Percentiles rank a stretch among this genome's conserved stretches.
Conservation (phyloP, 2,888 invertebrate species). For the Alcis repandata region DNA sequence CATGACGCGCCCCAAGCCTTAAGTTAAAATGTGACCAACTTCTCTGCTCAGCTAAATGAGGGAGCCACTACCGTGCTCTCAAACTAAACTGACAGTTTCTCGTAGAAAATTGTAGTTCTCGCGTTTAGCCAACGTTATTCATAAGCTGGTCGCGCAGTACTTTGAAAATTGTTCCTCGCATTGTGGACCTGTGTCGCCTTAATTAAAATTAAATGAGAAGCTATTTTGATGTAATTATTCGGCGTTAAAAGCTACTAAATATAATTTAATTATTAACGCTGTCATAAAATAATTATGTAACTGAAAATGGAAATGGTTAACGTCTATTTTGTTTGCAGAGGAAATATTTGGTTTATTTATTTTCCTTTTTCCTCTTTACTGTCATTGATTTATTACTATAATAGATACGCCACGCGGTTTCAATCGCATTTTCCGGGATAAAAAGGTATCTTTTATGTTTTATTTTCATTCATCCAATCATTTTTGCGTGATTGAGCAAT, state of each 20-base stretch:
- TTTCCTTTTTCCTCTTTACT: not conserved
- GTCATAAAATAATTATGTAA: not conserved
- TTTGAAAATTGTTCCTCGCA: slow-evolving; percentile 21
- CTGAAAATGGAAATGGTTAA: slow-evolving; percentile 11
- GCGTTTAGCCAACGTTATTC: not conserved
- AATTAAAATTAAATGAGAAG: slow-evolving; percentile 32
- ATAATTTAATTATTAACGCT: slow-evolving; percentile 1
- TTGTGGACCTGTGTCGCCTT: slow-evolving; percentile 18
- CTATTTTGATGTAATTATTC: slow-evolving; percentile 20
- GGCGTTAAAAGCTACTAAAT: slow-evolving; percentile 22
- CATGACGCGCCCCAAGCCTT: not conserved
- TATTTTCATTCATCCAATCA: no score
- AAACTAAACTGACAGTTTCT: not conserved
- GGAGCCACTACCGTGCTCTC: not conserved
- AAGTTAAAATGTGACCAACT: not conserved
- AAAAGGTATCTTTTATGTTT: no score
- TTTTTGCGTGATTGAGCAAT: no score
- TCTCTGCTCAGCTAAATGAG: not conserved
- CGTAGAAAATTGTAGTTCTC: not conserved
- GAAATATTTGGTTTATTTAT: not conserved
- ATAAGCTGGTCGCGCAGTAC: not conserved
- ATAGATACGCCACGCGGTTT: no score
- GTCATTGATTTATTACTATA: not conserved
- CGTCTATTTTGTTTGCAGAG: not conserved
- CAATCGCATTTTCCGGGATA: no score